Base-by-base conservation (phyloP, 2,113 vertebrate genomes). In the Amazona guildingii region DNA sequence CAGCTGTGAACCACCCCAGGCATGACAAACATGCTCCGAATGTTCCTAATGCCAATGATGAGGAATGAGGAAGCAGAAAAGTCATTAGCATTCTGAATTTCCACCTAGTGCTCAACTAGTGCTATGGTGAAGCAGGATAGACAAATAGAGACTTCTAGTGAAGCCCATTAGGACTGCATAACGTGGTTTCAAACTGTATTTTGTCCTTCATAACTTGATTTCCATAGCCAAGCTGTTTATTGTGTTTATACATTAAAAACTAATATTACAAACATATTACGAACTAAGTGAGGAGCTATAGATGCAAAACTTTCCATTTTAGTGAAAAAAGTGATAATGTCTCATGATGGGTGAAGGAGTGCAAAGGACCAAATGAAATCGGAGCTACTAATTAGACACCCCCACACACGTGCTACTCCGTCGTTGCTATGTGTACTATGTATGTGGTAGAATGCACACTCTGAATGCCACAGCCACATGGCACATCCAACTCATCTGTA, bases 331-430 rank as follows among this genome's bases (percentile, higher is more conserved):
- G 17, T 75, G 88, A 17, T 78, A 52, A 86, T 1, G 66, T 93
- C 88, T 96, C 48, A 9, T 68, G 90, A 84, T 95, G 94, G 95
- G 83, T 93, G 92, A 96, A 90, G 94, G 88, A 94, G 92, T 92
- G 90, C 92, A 69, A 97, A 96, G 94, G 92, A 96, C 94, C 96
- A 95, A 88, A 91, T 3, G 12, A 83, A 94, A 81, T 17, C 6
- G 15, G 92, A 96, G 93, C 83, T 84, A 11, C 51, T 35, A 46
- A 68, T 92, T 48, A 94, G 94, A 63, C 81, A n/a, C 67, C 62
- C 66, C 94, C 73, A 31, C 29, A 3, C 66, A 11, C 21, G 14
- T 2, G 83, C 91, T 70, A 29, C 94, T 92, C 86, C 27, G 8
- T n/a, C 3, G 24, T 83, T 92, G 85, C 93, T 92, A 17, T 85